phyloP scores from a whole-genome alignment of 2,113 vertebrate genomes.

The Tricholaema leucomelas region DNA sequence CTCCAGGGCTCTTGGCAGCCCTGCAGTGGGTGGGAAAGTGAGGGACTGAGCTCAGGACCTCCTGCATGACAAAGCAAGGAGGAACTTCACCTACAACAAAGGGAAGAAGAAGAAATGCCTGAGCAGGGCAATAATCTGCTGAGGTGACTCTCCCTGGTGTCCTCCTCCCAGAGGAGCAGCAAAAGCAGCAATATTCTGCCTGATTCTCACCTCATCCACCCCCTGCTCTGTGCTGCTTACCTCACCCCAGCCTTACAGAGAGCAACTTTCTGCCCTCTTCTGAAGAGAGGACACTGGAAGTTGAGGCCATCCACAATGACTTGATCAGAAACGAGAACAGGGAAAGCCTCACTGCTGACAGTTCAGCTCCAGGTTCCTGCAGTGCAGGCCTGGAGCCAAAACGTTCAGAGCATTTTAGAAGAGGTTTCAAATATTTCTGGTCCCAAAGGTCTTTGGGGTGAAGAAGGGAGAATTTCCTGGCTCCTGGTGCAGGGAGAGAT shows the following conservation, averaged over 20 bases:
- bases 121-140: neutral
- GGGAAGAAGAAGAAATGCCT: neutral
- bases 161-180: neutral
- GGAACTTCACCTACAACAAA: neutral
- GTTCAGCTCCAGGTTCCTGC: neutral
- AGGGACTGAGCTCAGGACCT: neutral
- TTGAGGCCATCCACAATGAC: fast-evolving
- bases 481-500: neutral
- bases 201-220: neutral
- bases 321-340: neutral
- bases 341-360: neutral
- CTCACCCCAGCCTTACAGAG: neutral
- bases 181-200: neutral
- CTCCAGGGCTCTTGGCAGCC: fast-evolving
- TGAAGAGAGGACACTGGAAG: neutral
- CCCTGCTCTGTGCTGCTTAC: neutral
- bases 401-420: neutral
- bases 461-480: neutral
- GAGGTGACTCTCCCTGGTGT: neutral
- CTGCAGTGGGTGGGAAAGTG: fast-evolving
- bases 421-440: neutral
- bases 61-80: fast-evolving
- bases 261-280: neutral
- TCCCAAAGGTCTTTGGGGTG: neutral
- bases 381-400: neutral